Conservation (phyloP, 1,140 invertebrate genomes). For the Hormaphis cornu region DNA sequence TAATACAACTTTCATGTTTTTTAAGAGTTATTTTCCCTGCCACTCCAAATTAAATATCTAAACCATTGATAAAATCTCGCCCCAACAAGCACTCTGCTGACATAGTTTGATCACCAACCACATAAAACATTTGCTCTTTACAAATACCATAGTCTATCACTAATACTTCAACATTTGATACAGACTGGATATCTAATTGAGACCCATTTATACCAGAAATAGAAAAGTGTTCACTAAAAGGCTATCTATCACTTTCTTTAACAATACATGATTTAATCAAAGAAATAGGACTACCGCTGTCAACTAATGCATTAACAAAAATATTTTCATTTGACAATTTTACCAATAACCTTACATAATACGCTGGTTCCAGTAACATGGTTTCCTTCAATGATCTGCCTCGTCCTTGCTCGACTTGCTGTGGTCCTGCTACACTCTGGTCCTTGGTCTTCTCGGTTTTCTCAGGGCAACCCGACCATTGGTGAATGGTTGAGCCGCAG, state of each 20-base stretch:
- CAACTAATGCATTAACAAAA: not conserved
- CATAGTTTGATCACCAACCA: not conserved
- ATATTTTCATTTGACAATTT: not conserved
- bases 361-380: not conserved
- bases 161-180: not conserved
- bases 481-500: not conserved
- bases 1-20: not conserved
- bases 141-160: not conserved
- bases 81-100: not conserved
- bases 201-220: not conserved
- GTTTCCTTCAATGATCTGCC: not conserved
- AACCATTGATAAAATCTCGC: not conserved
- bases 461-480: not conserved
- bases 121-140: not conserved
- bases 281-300: not conserved
- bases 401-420: not conserved
- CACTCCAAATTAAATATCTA: not conserved
- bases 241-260: not conserved
- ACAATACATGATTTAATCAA: not conserved
- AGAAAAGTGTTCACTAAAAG: not conserved
- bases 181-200: not conserved
- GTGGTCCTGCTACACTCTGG: too few relatives aligned
- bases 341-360: not conserved
- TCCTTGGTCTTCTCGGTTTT: not conserved
- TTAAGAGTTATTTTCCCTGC: not conserved